phyloP scores from a whole-genome alignment of 2,888 invertebrate species.

The Lasioglossum calceatum region DNA sequence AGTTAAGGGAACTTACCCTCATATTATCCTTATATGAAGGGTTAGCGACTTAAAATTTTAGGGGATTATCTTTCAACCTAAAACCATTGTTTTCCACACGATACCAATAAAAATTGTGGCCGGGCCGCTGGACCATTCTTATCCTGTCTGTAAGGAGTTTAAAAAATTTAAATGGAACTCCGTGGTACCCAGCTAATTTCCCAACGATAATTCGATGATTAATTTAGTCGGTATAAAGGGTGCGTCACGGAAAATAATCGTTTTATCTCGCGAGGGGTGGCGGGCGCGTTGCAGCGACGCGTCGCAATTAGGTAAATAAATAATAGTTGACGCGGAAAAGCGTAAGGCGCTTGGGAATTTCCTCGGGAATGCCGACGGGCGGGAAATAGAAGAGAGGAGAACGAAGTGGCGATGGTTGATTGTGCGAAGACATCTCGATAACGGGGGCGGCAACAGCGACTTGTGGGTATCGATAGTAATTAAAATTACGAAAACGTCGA shows the following conservation, averaged over 20 bases:
- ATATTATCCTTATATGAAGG: no score
- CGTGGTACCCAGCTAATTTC: not conserved
- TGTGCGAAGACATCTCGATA: conserved; percentile 48
- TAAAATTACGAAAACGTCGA: not conserved
- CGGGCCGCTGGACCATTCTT: no score
- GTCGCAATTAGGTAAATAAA: conserved; percentile 78
- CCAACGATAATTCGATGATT: conserved; percentile 25
- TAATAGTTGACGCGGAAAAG: conserved; percentile 70
- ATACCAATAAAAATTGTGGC: no score
- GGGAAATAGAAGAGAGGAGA: conserved; percentile 31
- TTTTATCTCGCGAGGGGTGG: conserved; percentile 8
- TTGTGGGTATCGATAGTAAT: conserved; percentile 55
- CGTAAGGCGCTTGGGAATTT: conserved; percentile 52
- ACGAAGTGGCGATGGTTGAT: conserved; percentile 50
- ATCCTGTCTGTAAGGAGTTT: not conserved
- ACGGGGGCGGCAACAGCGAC: not conserved
- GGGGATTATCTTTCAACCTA: no score
- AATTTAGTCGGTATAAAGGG: conserved; percentile 13
- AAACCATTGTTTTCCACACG: no score
- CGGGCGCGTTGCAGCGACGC: conserved; percentile 22
- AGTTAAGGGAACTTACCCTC: no score
- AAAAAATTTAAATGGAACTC: not conserved
- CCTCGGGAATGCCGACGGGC: conserved; percentile 20
- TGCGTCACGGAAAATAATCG: conserved; percentile 27
- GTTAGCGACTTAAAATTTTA: no score